These are phyloP conservation scores for Apoda limacodes DNA, from an alignment of 2,888 invertebrate genomes.

Conservation along the genomic window DNA sequence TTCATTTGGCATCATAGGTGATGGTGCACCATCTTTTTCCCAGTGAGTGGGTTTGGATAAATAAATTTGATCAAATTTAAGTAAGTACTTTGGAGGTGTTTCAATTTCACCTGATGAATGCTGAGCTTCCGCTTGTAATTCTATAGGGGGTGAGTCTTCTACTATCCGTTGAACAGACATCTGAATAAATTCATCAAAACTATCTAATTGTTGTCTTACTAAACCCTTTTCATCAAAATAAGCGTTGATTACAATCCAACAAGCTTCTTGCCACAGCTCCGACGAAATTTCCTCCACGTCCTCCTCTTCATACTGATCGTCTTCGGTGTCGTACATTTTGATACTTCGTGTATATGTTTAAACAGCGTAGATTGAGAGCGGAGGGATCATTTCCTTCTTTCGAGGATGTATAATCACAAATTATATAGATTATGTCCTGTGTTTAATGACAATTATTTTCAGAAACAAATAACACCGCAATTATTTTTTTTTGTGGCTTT, in stretches of 20 bases:
- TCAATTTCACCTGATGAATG: constrained; percentile 95
- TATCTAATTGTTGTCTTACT: constrained; percentile 98
- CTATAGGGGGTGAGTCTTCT: constrained; percentile 98
- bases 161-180: constrained; percentile 99
- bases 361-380: neutral
- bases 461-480: no score
- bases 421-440: no score
- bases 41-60: constrained; percentile 99
- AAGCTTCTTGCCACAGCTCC: constrained; percentile 99
- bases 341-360: constrained; percentile 9
- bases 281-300: constrained; percentile 96
- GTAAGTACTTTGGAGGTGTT: constrained; percentile 87
- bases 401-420: no score
- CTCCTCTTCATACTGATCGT: constrained; percentile 81
- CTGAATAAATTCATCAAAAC: constrained; percentile 99
- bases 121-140: constrained; percentile 97
- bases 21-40: constrained; percentile 99
- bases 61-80: constrained; percentile 99
- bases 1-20: constrained; percentile 99
- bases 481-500: no score
- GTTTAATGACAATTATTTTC: no score
- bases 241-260: constrained; percentile 99
- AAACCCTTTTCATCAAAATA: constrained; percentile 99
- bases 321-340: constrained; percentile 63
- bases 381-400: neutral